These are phyloP conservation scores for Rutpela maculata DNA, from an alignment of 2,888 invertebrate genomes.

Conservation along the genomic window DNA sequence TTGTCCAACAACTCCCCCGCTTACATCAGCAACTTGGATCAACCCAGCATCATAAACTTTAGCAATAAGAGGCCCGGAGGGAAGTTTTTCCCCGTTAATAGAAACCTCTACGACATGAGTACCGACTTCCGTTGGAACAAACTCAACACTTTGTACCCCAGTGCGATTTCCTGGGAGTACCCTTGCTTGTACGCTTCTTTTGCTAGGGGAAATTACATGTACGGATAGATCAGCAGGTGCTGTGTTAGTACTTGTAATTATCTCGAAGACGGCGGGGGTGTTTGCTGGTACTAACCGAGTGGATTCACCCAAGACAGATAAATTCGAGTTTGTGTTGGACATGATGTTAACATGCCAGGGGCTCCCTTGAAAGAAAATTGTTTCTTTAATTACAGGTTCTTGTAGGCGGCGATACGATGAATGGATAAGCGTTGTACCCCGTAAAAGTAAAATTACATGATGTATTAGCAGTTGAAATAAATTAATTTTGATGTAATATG, in stretches of 20 bases:
- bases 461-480: too few relatives aligned
- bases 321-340: slow-evolving; percentile 82
- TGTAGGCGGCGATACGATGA: slow-evolving; percentile 7
- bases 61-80: slow-evolving; percentile 92
- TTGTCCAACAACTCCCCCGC: slow-evolving; percentile 95
- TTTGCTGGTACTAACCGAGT: slow-evolving; percentile 93
- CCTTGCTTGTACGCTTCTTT: slow-evolving; percentile 87
- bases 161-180: slow-evolving; percentile 88
- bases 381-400: neutral
- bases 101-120: slow-evolving; percentile 93
- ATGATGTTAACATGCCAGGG: slow-evolving; percentile 96
- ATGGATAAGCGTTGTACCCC: slow-evolving; percentile 1
- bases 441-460: neutral
- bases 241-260: slow-evolving; percentile 81
- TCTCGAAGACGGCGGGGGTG: slow-evolving; percentile 92
- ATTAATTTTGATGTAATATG: too few relatives aligned
- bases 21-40: slow-evolving; percentile 95
- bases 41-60: slow-evolving; percentile 96
- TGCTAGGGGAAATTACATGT: slow-evolving; percentile 88
- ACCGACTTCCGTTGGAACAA: slow-evolving; percentile 94
- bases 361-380: slow-evolving; percentile 81
- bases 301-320: slow-evolving; percentile 90
- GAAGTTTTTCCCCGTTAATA: slow-evolving; percentile 92
- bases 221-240: slow-evolving; percentile 78
- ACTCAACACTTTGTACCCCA: slow-evolving; percentile 89